These are phyloP conservation scores for Glaucomys volans DNA, from an alignment of 2,113 vertebrate genomes.

Conservation along the genomic window DNA sequence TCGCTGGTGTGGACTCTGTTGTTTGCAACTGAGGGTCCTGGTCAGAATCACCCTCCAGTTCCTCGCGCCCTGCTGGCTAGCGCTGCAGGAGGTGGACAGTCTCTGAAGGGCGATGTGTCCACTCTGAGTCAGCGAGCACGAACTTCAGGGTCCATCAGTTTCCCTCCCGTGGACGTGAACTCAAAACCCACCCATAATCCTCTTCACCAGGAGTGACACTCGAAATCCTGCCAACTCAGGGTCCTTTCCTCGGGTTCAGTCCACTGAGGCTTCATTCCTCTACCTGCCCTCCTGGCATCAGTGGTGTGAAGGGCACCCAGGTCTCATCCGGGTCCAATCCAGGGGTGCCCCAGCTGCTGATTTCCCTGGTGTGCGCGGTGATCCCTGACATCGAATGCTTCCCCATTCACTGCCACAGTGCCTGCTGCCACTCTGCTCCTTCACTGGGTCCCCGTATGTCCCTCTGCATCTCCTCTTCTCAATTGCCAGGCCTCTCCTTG, in stretches of 20 bases:
- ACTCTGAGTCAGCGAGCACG: background rate
- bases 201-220: background rate
- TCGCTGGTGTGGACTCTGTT: background rate
- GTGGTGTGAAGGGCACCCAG: accelerated
- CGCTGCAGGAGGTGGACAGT: background rate
- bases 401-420: too few relatives aligned
- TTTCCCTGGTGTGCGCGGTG: too few relatives aligned
- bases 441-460: background rate
- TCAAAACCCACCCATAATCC: background rate
- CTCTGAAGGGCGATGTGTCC: accelerated
- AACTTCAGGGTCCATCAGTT: accelerated
- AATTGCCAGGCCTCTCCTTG: background rate
- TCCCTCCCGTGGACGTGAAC: background rate
- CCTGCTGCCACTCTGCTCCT: background rate
- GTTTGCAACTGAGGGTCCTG: background rate
- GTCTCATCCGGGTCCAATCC: background rate
- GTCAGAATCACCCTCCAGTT: accelerated
- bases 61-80: background rate
- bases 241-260: background rate
- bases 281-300: background rate
- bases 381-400: background rate
- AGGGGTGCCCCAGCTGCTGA: background rate
- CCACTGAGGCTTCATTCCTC: background rate
- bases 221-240: background rate
- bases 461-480: background rate